Percentiles rank a stretch among this genome's conserved stretches.
Evolutionary conservation across 2,888 invertebrate species (phyloP).

Genomic region (Malacosoma neustria): DNA sequence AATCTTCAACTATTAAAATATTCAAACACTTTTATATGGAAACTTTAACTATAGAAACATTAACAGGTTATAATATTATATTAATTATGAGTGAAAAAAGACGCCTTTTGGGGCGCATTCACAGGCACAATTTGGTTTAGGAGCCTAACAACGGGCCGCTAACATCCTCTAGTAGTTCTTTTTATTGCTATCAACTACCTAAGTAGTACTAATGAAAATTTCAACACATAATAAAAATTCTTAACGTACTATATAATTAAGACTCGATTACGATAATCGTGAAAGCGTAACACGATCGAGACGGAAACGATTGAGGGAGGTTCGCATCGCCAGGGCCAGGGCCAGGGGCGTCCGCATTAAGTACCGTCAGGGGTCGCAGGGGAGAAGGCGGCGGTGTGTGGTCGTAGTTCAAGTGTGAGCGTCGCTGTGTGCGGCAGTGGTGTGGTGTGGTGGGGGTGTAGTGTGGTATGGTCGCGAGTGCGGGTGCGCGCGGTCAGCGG

Average conservation of each 20-base stretch:
- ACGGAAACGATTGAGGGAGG: conserved; percentile 20
- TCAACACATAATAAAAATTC: conserved; percentile 55
- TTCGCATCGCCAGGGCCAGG: conserved; percentile 17
- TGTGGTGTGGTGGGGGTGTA: conserved; percentile 18
- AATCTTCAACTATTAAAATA: conserved; percentile 27
- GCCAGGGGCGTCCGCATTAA: conserved; percentile 34
- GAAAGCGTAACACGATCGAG: conserved; percentile 23
- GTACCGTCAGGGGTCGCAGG: conserved; percentile 31
- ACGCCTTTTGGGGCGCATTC: conserved; percentile 19
- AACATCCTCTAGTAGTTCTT: conserved; percentile 22
- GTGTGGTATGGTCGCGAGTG: conserved; percentile 10
- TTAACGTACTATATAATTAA: conserved; percentile 37
- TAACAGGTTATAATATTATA: conserved; percentile 24
- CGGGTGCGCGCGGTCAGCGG: conserved; percentile 10
- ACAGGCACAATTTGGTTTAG: conserved; percentile 47
- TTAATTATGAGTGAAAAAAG: conserved; percentile 20
- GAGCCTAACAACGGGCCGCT: conserved; percentile 34
- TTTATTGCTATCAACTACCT: conserved; percentile 56
- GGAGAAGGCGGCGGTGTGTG: conserved; percentile 19
- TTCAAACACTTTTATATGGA: conserved; percentile 18
- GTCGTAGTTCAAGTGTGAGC: conserved; percentile 3
- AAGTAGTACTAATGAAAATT: conserved; percentile 38
- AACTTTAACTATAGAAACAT: conserved; percentile 26
- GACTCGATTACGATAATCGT: conserved; percentile 24
- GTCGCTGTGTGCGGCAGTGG: conserved; percentile 11